Percentiles rank a stretch among this genome's conserved stretches.
Evolutionary conservation across 2,113 vertebrate genomes (phyloP).

Genomic region (Todiramphus saurophagus): DNA sequence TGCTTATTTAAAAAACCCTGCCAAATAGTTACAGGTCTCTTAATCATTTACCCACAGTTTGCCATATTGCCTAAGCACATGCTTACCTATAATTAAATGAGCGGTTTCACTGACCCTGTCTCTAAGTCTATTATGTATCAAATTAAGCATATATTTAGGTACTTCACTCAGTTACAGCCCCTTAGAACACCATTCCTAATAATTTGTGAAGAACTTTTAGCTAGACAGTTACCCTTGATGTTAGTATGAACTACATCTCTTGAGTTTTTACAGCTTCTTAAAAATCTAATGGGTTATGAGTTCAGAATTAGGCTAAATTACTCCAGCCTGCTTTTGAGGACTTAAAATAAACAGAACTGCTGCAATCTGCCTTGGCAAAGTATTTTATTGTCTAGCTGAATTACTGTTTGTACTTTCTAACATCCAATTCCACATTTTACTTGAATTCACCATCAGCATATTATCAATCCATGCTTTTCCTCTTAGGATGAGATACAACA

Average conservation of each 20-base stretch:
- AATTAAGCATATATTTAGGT: neutral
- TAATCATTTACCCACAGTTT: neutral
- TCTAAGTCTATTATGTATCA: neutral
- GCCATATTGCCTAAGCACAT: neutral
- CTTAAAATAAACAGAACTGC: neutral
- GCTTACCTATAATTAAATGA: neutral
- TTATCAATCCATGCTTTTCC: neutral
- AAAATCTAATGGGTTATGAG: neutral
- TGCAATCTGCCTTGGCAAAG: neutral
- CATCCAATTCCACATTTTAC: constrained; percentile 6
- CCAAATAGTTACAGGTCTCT: neutral
- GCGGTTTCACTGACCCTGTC: neutral
- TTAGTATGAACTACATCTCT: neutral
- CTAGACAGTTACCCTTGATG: neutral
- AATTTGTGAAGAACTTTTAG: neutral
- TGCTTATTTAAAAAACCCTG: neutral
- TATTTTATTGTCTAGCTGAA: constrained; percentile 3
- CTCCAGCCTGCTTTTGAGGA: constrained; percentile 12
- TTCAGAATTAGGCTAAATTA: neutral
- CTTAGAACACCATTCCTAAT: neutral
- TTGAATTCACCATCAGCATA: neutral
- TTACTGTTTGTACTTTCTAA: neutral
- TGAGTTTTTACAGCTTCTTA: neutral
- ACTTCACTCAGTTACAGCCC: neutral
- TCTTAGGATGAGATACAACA: neutral